These are phyloP conservation scores for Actinostola sp. DNA, from an alignment of 92 coral and sea anemone genomes.

Conservation along the genomic window DNA sequence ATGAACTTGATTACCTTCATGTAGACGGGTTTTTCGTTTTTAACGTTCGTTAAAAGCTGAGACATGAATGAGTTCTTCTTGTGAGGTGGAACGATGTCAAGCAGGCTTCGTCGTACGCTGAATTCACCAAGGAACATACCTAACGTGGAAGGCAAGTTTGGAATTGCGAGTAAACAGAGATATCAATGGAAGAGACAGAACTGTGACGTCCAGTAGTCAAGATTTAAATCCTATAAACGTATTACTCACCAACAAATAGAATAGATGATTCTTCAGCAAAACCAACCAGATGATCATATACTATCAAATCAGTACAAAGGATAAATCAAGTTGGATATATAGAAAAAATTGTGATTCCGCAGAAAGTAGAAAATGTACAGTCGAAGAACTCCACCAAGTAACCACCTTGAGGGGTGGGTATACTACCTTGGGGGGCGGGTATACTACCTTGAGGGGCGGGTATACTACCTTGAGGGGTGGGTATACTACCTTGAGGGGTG, in stretches of 20 bases:
- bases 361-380: no score
- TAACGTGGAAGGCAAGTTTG: no score
- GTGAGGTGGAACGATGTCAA: conserved; percentile 67
- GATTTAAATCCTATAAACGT: not conserved
- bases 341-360: no score
- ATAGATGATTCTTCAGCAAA: conserved; percentile 72
- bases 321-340: no score
- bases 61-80: conserved; percentile 53
- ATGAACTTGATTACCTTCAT: conserved; percentile 65
- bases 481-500: no score
- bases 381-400: no score
- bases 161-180: not conserved
- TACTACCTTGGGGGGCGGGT: no score
- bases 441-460: no score
- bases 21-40: conserved; percentile 63
- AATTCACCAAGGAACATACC: conserved; percentile 68
- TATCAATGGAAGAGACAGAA: not conserved
- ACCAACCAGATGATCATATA: conserved; percentile 71
- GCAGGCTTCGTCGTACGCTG: conserved; percentile 63
- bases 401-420: no score
- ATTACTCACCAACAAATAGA: conserved; percentile 63
- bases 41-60: conserved; percentile 63
- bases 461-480: no score
- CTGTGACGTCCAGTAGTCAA: not conserved
- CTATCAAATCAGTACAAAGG: conserved; percentile 20